These are phyloP conservation scores for Tachyglossus aculeatus DNA, from an alignment of 2,797 vertebrate genomes.

Conservation along the genomic window DNA sequence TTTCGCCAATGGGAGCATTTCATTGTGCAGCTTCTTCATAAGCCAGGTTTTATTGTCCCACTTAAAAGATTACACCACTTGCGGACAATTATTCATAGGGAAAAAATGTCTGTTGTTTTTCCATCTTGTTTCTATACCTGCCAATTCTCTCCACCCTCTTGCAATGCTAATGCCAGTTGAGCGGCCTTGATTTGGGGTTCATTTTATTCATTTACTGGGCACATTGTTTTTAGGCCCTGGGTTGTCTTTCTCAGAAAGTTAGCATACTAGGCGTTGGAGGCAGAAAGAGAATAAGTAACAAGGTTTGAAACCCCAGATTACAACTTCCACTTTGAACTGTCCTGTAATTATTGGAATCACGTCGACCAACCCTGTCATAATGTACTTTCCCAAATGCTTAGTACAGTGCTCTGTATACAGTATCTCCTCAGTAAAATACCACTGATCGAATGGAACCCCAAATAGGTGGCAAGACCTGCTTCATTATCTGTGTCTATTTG, in stretches of 20 bases:
- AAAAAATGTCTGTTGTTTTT: constrained; percentile 56
- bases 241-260: constrained; percentile 38
- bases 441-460: too few relatives aligned
- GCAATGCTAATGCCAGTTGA: constrained; percentile 42
- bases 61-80: constrained; percentile 21
- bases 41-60: constrained; percentile 22
- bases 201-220: constrained; percentile 9
- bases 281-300: not conserved
- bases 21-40: not conserved
- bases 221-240: not conserved
- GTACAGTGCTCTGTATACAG: too few relatives aligned
- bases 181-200: constrained; percentile 33
- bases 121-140: constrained; percentile 45
- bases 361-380: too few relatives aligned
- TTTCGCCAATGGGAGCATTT: constrained; percentile 20
- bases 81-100: constrained; percentile 53
- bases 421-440: too few relatives aligned
- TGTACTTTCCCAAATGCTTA: too few relatives aligned
- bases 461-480: too few relatives aligned
- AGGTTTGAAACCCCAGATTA: too few relatives aligned
- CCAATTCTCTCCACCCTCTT: constrained; percentile 39
- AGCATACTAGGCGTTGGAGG: constrained; percentile 21
- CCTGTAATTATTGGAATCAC: too few relatives aligned
- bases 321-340: too few relatives aligned
- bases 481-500: too few relatives aligned